Conservation (phyloP, 2,888 invertebrate genomes). For the Cephus pulcher region DNA sequence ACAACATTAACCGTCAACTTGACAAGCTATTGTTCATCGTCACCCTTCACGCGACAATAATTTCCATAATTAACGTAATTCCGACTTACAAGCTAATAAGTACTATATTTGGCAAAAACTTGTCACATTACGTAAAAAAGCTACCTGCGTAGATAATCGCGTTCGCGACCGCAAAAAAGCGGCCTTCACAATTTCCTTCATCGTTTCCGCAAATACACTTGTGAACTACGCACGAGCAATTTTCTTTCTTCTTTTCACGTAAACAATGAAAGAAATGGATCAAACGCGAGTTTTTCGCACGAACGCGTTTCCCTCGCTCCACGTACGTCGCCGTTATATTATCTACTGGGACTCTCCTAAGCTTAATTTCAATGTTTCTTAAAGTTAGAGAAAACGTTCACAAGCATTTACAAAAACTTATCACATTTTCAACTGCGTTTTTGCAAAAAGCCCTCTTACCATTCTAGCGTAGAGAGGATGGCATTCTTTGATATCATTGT, state of each 20-base stretch:
- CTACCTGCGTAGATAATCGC: constrained; percentile 57
- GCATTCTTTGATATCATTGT: constrained; percentile 10
- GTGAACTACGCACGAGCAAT: background rate
- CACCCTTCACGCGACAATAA: background rate
- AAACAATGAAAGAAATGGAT: background rate
- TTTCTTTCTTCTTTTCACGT: background rate
- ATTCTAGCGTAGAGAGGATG: background rate
- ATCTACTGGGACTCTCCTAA: constrained; percentile 6
- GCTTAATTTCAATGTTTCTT: constrained; percentile 22
- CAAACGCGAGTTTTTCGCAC: constrained; percentile 13
- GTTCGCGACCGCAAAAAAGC: constrained; percentile 35
- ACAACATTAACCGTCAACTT: background rate
- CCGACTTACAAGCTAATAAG: constrained; percentile 55
- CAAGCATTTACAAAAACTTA: constrained; percentile 67
- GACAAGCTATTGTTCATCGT: background rate
- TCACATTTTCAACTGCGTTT: constrained; percentile 61
- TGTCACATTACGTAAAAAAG: constrained; percentile 65
- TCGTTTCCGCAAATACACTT: background rate
- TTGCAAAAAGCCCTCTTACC: constrained; percentile 54
- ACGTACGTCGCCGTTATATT: constrained; percentile 42
- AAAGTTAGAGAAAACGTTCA: constrained; percentile 34
- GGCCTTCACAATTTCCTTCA: background rate
- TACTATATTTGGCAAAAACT: constrained; percentile 65
- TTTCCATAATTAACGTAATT: background rate
- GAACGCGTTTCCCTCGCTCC: constrained; percentile 47